Evolutionary conservation across 2,888 invertebrate genomes (phyloP).

Genomic region (Thera obeliscata): DNA sequence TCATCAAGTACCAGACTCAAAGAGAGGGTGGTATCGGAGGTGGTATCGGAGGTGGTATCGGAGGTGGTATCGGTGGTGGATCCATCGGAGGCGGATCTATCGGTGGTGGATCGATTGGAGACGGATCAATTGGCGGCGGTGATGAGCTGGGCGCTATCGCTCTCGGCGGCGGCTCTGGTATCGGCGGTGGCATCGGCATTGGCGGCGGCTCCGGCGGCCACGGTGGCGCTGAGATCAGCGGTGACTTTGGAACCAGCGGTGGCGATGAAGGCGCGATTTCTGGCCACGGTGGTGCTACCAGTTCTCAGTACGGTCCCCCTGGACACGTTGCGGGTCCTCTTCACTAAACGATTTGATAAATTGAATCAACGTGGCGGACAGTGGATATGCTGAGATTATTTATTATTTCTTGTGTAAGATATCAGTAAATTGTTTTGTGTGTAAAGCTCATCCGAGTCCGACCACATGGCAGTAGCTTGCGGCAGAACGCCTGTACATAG

Average conservation of each 20-base stretch:
- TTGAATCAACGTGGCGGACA: constrained; percentile 59
- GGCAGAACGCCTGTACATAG: constrained; percentile 72
- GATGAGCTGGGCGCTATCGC: constrained; percentile 60
- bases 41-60: constrained; percentile 69
- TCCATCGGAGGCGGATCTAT: constrained; percentile 54
- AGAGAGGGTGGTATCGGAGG: constrained; percentile 79
- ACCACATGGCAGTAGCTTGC: constrained; percentile 51
- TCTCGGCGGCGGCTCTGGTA: constrained; percentile 58
- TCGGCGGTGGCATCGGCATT: constrained; percentile 46
- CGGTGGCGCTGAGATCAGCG: constrained; percentile 58
- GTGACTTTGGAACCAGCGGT: constrained; percentile 67
- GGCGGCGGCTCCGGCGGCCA: constrained; percentile 53
- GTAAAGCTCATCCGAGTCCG: constrained; percentile 39
- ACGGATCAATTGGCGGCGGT: constrained; percentile 58
- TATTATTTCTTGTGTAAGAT: constrained; percentile 56
- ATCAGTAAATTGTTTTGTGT: constrained; percentile 18
- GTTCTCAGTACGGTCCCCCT: constrained; percentile 81
- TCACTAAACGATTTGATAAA: constrained; percentile 61
- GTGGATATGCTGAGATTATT: constrained; percentile 56
- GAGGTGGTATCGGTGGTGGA: constrained; percentile 58
- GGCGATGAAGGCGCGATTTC: constrained; percentile 59
- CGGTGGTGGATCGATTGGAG: constrained; percentile 64
- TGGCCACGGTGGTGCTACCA: constrained; percentile 69
- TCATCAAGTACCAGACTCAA: constrained; percentile 93
- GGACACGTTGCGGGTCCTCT: constrained; percentile 80